Evolutionary conservation across 2,113 vertebrate genomes (phyloP), one percentile per base, ranked within the genome.

Genomic region (Ivindomyrus marchei): DNA sequence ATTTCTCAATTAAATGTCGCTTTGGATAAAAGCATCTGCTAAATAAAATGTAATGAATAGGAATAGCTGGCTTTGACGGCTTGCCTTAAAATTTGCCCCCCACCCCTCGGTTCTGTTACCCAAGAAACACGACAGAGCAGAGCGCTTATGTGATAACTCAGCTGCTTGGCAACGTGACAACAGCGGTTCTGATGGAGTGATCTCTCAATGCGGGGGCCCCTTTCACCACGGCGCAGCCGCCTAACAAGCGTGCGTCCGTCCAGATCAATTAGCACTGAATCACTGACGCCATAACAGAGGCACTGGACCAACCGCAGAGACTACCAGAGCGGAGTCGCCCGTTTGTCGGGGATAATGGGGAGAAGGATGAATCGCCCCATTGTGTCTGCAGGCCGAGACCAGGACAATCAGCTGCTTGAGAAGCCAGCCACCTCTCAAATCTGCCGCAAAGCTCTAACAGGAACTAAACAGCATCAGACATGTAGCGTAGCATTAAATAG

Each of bases 251-350:
- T 74, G 84, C 39, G 27, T 90, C 58, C 84, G 10, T 85, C 31
- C 88, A 3, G 39, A 91, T 92, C 85, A 91, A 90, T 92, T 93
- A 92, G 86, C 92, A 62, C 89, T 91, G 89, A 89, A 91, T 92
- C 89, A 85, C 83, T 90, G 91, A 90, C 66, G 84, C 31, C 42
- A 58, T 88, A 88, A 85, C 62, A 53, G 46, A 50, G 80, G 88
- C 11, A 87, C 85, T 70, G 88, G 85, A 89, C 85, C 39, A 80
- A 84, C 88, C 77, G 42, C 46, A n/a, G 92, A 52, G 47, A 58
- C 87, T 50, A 58, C 74, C 56, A 83, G 90, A 89, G 74, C 77
- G 70, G 86, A 87, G 88, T 92, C 17, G 6, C 49, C 49, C 90
- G 86, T 91, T 91, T 91, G 89, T 89, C 53, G 56, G 62, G 83